These are phyloP conservation scores for Vipera latastei DNA, from an alignment of 2,797 vertebrate species.

Conservation along the genomic window DNA sequence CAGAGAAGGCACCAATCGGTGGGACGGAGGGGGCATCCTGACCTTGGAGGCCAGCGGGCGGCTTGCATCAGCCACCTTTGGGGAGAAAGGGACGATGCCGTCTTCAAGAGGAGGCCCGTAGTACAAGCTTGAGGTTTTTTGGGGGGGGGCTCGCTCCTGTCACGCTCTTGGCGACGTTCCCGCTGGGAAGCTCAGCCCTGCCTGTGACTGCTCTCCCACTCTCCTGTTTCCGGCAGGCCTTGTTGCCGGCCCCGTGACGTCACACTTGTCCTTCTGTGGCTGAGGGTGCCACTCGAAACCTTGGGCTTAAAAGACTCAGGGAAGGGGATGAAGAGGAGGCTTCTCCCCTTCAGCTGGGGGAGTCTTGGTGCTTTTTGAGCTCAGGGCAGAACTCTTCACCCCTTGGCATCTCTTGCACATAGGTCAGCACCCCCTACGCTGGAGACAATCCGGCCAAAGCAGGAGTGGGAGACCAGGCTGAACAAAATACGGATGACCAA, in stretches of 20 bases:
- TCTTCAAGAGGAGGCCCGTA: background rate
- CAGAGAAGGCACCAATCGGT: background rate
- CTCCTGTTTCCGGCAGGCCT: background rate
- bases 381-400: background rate
- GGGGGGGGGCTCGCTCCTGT: background rate
- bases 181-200: too few species aligned
- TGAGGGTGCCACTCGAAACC: background rate
- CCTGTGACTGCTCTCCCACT: too few species aligned
- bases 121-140: background rate
- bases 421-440: constrained; percentile 73
- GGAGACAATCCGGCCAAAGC: constrained; percentile 75
- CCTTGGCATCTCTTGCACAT: constrained; percentile 1
- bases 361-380: background rate
- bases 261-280: background rate
- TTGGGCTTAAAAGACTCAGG: background rate
- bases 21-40: background rate
- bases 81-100: background rate
- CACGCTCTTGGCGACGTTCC: background rate
- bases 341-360: background rate
- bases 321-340: background rate
- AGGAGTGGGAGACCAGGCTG: constrained; percentile 77
- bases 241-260: background rate
- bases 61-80: too few species aligned
- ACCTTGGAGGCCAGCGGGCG: too few species aligned
- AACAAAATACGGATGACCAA: constrained; percentile 76